These are phyloP conservation scores for Idris sp. DNA, from an alignment of 1,140 invertebrate genomes.

Conservation along the genomic window DNA sequence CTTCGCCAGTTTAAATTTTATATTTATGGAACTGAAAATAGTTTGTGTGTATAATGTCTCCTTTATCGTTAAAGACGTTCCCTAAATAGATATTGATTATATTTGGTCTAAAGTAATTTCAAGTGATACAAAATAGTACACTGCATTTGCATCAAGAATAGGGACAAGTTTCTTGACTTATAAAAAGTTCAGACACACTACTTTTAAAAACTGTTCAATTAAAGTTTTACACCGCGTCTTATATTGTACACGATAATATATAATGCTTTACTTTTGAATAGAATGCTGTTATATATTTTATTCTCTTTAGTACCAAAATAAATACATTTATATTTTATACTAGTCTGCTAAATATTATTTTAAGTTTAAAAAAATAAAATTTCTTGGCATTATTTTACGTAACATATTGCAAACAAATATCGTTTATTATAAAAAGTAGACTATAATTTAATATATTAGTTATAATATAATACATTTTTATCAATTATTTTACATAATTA, in stretches of 20 bases:
- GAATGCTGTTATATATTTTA: background rate
- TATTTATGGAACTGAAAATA: constrained; percentile 24
- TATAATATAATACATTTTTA: too few species aligned
- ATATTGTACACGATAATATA: constrained; percentile 23
- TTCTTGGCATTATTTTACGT: too few species aligned
- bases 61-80: constrained; percentile 41
- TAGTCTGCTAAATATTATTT: too few species aligned
- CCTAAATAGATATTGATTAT: constrained; percentile 52
- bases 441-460: too few species aligned
- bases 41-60: constrained; percentile 22
- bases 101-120: constrained; percentile 23
- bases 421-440: too few species aligned
- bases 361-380: too few species aligned
- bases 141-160: constrained; percentile 34
- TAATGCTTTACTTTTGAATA: constrained; percentile 1
- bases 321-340: too few species aligned
- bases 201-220: constrained; percentile 12
- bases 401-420: too few species aligned
- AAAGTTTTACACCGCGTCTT: constrained; percentile 23
- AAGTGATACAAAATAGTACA: constrained; percentile 24
- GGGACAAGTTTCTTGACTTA: constrained; percentile 32
- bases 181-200: constrained; percentile 25
- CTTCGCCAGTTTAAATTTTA: constrained; percentile 8
- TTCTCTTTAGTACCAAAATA: background rate
- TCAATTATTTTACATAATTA: too few species aligned